These are phyloP conservation scores for Helogale parvula DNA, from an alignment of 2,113 vertebrate species.

Conservation along the genomic window DNA sequence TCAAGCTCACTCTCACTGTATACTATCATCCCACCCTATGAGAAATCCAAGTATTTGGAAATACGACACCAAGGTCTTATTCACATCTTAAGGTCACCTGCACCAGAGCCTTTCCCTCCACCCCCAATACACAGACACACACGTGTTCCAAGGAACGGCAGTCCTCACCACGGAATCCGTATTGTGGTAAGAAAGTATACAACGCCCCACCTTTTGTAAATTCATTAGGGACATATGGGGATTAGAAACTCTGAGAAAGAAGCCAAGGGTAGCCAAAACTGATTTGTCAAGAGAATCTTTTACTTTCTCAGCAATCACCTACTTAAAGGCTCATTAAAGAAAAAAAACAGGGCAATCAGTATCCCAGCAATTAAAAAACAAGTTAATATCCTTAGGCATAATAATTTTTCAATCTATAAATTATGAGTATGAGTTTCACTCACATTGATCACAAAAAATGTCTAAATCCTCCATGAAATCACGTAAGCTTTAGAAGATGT, in stretches of 20 bases:
- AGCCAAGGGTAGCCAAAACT: background rate
- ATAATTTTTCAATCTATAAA: background rate
- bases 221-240: accelerated
- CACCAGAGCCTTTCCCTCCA: background rate
- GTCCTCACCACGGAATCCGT: background rate
- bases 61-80: background rate
- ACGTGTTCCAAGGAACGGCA: background rate
- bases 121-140: background rate
- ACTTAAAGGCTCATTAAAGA: background rate
- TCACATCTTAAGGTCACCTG: background rate
- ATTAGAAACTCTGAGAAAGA: background rate
- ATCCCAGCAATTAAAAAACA: background rate
- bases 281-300: background rate
- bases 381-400: background rate
- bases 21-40: background rate
- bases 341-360: background rate
- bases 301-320: background rate
- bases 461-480: background rate
- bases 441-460: background rate
- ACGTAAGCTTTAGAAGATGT: background rate
- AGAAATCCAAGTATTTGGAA: background rate
- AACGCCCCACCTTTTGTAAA: accelerated
- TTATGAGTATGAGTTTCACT: background rate
- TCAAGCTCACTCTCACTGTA: background rate
- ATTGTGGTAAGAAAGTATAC: background rate